Evolutionary conservation across 2,888 invertebrate genomes (phyloP), one percentile per base, ranked within the genome.

Genomic region (Conistra vaccinii): DNA sequence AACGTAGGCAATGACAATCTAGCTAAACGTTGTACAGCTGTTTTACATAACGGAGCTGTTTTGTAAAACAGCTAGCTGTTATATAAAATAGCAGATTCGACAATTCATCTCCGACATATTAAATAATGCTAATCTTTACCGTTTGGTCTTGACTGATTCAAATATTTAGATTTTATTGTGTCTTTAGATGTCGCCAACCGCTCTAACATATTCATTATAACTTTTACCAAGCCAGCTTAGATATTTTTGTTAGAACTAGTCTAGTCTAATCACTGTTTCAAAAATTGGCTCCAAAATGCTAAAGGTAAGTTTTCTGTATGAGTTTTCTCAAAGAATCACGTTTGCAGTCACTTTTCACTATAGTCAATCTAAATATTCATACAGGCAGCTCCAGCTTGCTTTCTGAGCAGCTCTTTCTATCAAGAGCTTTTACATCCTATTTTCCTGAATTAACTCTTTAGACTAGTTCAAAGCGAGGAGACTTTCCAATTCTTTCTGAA

Each of bases 291-390:
- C 6, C 26, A 20, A 35, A 48, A 58, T 23, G 12, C 10, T 26
- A 32, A 35, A 26, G 5, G 23, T 51, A 51, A 48, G 14, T 6
- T 29, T n/a, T 35, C 14, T 39, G 10, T 48, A 20, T 29, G 12
- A 48, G 3, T 10, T 61, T 51, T 61, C 42, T 32, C 17, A 26
- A 32, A 17, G 5, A 35, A 23, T n/a, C 23, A n/a, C 42, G 7
- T 58, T 48, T 58, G 35, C 3, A 51, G 48, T 62, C 53, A 45
- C 53, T 74, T 61, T 61, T 29, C 5, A 1, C n/a, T 6, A 10
- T 32, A 75, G 42, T 14, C 2, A 26, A 74, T 75, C 26, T 74
- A 55, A 76, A 74, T 62, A 74, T 45, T 55, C 45, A 62, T 61
- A 23, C 42, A 26, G 17, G 7, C 26, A n/a, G 35, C 61, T 35